Evolutionary conservation across 35 echinoderm and acorn worm species (phyloP).

Genomic region (Ophioderma brevispina): DNA sequence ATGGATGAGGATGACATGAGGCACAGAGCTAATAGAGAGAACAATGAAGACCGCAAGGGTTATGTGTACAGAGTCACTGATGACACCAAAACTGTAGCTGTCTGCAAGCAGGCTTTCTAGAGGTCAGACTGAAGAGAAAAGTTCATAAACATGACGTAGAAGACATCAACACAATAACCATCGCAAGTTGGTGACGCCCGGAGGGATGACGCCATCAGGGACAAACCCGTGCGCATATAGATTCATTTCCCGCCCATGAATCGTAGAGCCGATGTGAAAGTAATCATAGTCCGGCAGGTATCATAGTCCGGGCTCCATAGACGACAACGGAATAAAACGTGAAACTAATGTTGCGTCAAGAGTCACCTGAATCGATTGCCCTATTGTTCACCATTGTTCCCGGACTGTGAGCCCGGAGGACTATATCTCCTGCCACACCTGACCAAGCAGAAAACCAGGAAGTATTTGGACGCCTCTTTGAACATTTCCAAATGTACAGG

Average conservation of each 20-base stretch:
- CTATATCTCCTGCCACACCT: no score
- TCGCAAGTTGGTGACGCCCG: no score
- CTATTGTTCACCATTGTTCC: no score
- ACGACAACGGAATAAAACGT: no score
- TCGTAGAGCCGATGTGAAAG: neutral
- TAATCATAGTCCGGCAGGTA: no score
- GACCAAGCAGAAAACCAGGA: neutral
- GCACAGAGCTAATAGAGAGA: neutral
- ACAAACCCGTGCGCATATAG: neutral
- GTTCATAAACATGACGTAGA: neutral
- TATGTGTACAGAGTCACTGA: neutral
- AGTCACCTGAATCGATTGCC: no score
- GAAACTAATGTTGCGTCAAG: no score
- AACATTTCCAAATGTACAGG: conserved; percentile 1
- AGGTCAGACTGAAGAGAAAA: conserved; percentile 12
- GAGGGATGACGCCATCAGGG: neutral
- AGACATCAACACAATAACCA: conserved; percentile 6
- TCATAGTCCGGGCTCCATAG: no score
- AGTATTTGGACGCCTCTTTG: conserved; percentile 22
- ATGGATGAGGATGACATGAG: neutral
- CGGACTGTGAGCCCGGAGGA: no score
- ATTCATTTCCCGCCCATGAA: conserved; percentile 4
- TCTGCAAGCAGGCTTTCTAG: conserved; percentile 12
- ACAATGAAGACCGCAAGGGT: neutral
- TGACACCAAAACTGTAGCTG: neutral